Evolutionary conservation across 2,797 vertebrate genomes (phyloP), one percentile per base, ranked within the genome.

Genomic region (Lepus townsendii): DNA sequence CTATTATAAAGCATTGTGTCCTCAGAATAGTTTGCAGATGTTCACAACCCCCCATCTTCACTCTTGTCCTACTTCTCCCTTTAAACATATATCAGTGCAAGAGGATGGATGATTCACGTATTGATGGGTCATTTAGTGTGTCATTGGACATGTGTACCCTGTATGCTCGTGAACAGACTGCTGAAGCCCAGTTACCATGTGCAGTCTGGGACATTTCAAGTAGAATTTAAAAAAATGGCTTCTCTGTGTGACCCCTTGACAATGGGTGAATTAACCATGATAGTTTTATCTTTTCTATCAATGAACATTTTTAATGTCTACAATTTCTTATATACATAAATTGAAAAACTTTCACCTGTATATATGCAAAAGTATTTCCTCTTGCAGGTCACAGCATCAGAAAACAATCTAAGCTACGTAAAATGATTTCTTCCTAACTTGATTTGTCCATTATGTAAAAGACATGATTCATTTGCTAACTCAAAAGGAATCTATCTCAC

Each of bases 261-360:
- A 63, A 50, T 57, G 65, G 66, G 54, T 93, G 42, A n/a, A 30
- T 87, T 79, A 78, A 60, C 62, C 52, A 47, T 54, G 32, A n/a
- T 73, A 20, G 54, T 57, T 16, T 57, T 57, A 57, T 57, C 16
- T 57, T 57, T 20, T 57, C 42, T 57, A 57, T 57, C 54, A 57
- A 57, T 57, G 19, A 57, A 57, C 19, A 57, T 17, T 20, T 57
- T 57, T 57, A 57, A 57, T 57, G 54, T 20, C 54, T 57, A 57
- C 16, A 95, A 97, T 98, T 98, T 98, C 96, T 98, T 98, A 91
- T 97, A 97, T 97, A 98, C 97, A 98, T 97, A 97, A 95, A 97
- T 96, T 96, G 97, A 92, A 98, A 98, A 98, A 97, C 88, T 96
- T 97, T 95, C 93, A 96, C 90, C 96, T 95, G 89, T 96, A 95